Conservation (phyloP, 35 echinoderm and acorn worm species). For the Eucidaris tribuloides region DNA sequence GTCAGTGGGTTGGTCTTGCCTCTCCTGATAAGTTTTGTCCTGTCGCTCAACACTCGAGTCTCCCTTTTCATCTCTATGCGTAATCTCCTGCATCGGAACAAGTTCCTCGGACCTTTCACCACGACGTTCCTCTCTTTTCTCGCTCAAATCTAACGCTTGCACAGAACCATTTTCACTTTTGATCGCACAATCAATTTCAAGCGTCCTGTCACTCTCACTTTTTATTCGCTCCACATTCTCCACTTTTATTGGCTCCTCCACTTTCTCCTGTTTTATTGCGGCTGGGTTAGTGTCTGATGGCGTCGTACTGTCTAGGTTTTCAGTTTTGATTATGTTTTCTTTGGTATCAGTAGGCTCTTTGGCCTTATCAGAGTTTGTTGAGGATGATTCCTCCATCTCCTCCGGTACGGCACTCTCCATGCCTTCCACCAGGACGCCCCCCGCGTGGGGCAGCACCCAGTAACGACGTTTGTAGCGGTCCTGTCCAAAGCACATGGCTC, state of each 20-base stretch:
- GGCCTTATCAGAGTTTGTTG: slow-evolving; percentile 21
- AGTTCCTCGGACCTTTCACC: not conserved
- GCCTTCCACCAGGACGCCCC: slow-evolving; percentile 89
- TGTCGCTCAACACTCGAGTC: too few species aligned
- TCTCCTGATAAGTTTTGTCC: too few species aligned
- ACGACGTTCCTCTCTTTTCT: slow-evolving; percentile 8
- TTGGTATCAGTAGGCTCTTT: slow-evolving; percentile 24
- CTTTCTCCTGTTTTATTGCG: not conserved
- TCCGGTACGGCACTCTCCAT: slow-evolving; percentile 81
- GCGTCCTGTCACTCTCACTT: slow-evolving; percentile 24
- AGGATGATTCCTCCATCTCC: slow-evolving; percentile 19
- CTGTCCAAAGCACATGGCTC: slow-evolving; percentile 81
- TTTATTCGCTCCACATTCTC: slow-evolving; percentile 31
- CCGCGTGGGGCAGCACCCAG: slow-evolving; percentile 90
- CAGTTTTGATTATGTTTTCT: slow-evolving; percentile 18
- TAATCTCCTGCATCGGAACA: not conserved
- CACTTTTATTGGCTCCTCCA: slow-evolving; percentile 21
- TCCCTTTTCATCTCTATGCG: too few species aligned
- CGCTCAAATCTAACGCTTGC: slow-evolving; percentile 21
- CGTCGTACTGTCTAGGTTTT: slow-evolving; percentile 28
- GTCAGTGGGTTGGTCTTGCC: too few species aligned
- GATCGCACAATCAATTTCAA: slow-evolving; percentile 5
- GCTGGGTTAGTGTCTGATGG: slow-evolving; percentile 10
- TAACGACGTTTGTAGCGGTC: slow-evolving; percentile 94
- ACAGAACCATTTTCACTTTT: not conserved